Evolutionary conservation across 2,113 vertebrate genomes (phyloP).

Genomic region (Strix aluco): DNA sequence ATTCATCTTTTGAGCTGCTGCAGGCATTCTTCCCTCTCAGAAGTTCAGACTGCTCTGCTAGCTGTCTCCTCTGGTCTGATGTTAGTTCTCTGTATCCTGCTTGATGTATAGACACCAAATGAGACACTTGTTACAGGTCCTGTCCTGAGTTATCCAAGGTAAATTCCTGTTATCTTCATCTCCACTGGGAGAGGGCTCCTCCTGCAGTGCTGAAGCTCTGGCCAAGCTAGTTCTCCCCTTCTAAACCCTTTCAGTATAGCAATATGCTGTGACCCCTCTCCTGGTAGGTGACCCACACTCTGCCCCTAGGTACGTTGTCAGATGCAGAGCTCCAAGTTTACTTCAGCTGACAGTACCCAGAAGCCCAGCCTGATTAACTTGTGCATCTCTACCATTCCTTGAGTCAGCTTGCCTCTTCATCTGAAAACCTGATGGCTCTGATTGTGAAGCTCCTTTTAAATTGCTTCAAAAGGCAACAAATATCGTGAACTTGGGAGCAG

Average conservation of each 20-base stretch:
- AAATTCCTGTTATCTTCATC: not conserved
- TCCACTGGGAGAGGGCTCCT: accelerated
- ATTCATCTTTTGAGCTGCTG: not conserved
- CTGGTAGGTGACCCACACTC: not conserved
- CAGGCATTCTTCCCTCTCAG: not conserved
- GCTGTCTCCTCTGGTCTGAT: not conserved
- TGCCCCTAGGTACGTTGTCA: not conserved
- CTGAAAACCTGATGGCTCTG: not conserved
- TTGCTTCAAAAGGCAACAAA: not conserved
- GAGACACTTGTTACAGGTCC: not conserved
- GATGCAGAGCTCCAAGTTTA: not conserved
- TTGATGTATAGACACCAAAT: not conserved
- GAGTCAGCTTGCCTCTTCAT: not conserved
- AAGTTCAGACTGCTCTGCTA: not conserved
- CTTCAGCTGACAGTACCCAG: not conserved
- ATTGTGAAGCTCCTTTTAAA: not conserved
- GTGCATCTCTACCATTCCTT: not conserved
- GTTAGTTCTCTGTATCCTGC: not conserved
- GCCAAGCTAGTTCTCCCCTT: not conserved
- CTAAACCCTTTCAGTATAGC: not conserved
- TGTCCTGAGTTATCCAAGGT: not conserved
- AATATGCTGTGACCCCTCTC: not conserved
- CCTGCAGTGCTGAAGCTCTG: not conserved
- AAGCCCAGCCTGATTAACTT: not conserved
- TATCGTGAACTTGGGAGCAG: not conserved